These are phyloP conservation scores for Steinernema khuongi DNA, from an alignment of 1,140 invertebrate species.

Conservation along the genomic window DNA sequence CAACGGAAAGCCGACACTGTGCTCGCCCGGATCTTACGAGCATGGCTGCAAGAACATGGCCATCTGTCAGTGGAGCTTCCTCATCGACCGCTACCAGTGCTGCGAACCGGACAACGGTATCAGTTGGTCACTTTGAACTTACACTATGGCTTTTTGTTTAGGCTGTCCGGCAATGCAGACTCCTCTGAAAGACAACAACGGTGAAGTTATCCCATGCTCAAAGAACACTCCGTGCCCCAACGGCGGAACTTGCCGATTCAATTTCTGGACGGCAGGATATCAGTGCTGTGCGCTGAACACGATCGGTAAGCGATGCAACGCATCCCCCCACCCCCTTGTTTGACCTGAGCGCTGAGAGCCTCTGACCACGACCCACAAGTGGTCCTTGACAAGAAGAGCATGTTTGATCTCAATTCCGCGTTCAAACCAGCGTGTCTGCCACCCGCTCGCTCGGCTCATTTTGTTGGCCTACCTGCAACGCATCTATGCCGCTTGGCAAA, in stretches of 20 bases:
- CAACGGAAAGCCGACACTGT: constrained; percentile 31
- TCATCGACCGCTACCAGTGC: constrained; percentile 50
- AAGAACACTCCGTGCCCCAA: constrained; percentile 29
- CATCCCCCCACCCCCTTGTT: constrained; percentile 16
- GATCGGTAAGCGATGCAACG: constrained; percentile 19
- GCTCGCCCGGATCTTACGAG: constrained; percentile 30
- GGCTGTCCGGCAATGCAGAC: constrained; percentile 36
- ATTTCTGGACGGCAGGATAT: constrained; percentile 45
- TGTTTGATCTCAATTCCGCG: constrained; percentile 13
- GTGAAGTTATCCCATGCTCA: constrained; percentile 32
- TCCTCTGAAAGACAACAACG: constrained; percentile 19
- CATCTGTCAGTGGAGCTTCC: constrained; percentile 48
- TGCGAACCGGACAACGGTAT: constrained; percentile 50
- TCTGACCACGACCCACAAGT: constrained; percentile 19
- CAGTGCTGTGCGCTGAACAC: constrained; percentile 39
- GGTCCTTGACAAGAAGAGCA: constrained; percentile 19
- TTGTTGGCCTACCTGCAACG: not conserved
- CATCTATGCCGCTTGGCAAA: not conserved
- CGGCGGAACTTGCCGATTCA: constrained; percentile 39
- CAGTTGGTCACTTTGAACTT: not conserved
- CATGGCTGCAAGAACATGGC: constrained; percentile 36
- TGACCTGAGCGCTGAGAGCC: not conserved
- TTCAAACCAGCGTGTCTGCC: constrained; percentile 20
- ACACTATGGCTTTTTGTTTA: constrained; percentile 9
- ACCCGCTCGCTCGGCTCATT: not conserved